phyloP scores from a whole-genome alignment of 2,113 vertebrate species.

The Brachionichthys hirsutus region DNA sequence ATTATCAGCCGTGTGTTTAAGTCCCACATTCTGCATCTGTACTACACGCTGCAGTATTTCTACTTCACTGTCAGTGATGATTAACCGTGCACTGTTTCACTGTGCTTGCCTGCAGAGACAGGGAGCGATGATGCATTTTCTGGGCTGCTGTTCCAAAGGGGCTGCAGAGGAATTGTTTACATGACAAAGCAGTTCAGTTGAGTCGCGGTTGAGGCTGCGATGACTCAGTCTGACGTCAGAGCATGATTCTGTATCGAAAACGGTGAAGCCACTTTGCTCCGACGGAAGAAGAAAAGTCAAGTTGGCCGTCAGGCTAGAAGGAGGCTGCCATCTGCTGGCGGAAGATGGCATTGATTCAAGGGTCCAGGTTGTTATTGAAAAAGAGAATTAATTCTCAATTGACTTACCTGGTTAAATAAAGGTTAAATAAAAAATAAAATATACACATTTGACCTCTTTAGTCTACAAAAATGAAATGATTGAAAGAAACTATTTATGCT shows the following conservation, averaged over 20 bases:
- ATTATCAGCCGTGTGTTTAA: not conserved
- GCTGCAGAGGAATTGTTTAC: not conserved
- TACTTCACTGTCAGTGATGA: not conserved
- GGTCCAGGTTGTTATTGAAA: no score
- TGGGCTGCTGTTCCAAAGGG: conserved; percentile 2
- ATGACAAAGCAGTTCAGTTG: not conserved
- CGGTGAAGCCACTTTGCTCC: not conserved
- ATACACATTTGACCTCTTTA: no score
- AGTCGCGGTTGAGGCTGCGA: conserved; percentile 1
- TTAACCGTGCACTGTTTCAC: not conserved
- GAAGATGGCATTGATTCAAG: not conserved
- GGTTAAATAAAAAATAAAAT: no score
- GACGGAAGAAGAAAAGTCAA: not conserved
- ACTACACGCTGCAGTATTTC: not conserved
- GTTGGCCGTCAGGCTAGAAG: conserved; percentile 1
- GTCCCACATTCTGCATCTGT: not conserved
- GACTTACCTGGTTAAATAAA: no score
- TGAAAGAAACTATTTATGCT: no score
- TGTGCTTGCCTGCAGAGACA: not conserved
- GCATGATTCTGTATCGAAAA: conserved; percentile 4
- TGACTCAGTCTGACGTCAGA: conserved; percentile 8
- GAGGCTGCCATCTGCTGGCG: conserved; percentile 67
- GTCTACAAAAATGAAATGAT: no score
- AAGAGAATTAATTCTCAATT: no score
- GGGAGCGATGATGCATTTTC: not conserved